These are phyloP conservation scores for Cichlasoma orientale DNA, from an alignment of 2,797 vertebrate genomes.

Conservation along the genomic window DNA sequence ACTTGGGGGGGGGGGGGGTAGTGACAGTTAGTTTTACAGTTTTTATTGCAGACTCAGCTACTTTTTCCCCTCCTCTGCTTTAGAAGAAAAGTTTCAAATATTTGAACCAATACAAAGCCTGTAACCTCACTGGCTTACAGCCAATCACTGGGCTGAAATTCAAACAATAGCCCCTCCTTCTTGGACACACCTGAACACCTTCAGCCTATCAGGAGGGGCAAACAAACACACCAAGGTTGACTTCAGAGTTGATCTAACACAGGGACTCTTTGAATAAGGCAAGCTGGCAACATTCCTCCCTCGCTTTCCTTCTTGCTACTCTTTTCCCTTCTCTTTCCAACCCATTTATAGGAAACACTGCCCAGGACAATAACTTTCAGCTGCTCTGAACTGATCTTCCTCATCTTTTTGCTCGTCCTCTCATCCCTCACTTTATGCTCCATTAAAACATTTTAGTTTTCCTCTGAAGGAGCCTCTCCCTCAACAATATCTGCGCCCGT, in stretches of 20 bases:
- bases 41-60: conserved; percentile 41
- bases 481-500: conserved; percentile 8
- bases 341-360: neutral
- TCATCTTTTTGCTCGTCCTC: neutral
- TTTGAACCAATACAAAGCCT: conserved; percentile 77
- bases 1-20: neutral
- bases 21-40: conserved; percentile 5
- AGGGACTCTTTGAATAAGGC: conserved; percentile 10
- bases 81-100: conserved; percentile 54
- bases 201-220: conserved; percentile 42
- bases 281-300: conserved; percentile 1
- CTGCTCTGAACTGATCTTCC: neutral
- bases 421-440: neutral
- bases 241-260: conserved; percentile 9
- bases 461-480: conserved; percentile 20
- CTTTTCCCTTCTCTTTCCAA: neutral
- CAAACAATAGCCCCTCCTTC: conserved; percentile 27
- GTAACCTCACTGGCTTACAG: conserved; percentile 42
- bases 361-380: conserved; percentile 23
- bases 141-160: conserved; percentile 61
- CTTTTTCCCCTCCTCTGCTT: neutral
- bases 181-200: conserved; percentile 51
- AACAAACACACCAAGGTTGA: conserved; percentile 30
- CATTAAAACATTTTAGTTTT: conserved; percentile 17
- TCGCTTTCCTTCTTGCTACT: neutral